Evolutionary conservation across 1,140 invertebrate species (phyloP).

Genomic region (Atta colombica): DNA sequence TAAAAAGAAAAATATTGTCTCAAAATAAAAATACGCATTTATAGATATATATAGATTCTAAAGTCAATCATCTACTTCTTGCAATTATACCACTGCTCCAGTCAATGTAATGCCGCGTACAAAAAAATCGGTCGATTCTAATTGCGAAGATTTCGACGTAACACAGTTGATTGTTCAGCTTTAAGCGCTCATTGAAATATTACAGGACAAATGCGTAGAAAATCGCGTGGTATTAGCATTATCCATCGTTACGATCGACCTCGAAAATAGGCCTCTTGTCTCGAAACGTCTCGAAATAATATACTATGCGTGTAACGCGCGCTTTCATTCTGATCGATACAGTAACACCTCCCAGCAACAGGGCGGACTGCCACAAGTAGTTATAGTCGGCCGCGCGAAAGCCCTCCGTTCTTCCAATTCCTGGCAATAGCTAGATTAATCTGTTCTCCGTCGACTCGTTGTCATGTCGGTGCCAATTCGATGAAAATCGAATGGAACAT

Average conservation of each 20-base stretch:
- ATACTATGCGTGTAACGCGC: conserved; percentile 71
- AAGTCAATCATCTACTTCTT: not conserved
- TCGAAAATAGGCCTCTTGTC: conserved; percentile 63
- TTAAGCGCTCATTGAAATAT: conserved; percentile 27
- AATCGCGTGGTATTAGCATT: conserved; percentile 43
- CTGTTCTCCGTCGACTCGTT: conserved; percentile 27
- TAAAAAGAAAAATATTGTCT: not conserved
- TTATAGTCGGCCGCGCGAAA: conserved; percentile 60
- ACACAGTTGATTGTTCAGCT: not conserved
- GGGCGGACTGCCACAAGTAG: conserved; percentile 77
- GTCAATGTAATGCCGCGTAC: not conserved
- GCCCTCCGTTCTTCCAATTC: conserved; percentile 54
- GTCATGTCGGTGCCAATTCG: not conserved
- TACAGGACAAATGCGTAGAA: conserved; percentile 19
- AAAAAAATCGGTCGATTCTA: conserved; percentile 20
- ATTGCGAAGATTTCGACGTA: not conserved
- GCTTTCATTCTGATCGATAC: conserved; percentile 80
- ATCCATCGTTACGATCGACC: conserved; percentile 30
- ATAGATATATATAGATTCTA: too few species aligned
- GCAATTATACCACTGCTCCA: not conserved
- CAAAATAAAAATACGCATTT: not conserved
- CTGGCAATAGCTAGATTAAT: conserved; percentile 51
- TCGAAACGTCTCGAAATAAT: conserved; percentile 64
- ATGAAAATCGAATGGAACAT: conserved; percentile 18
- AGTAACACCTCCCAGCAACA: conserved; percentile 83